A percentile compares a stretch with the other conserved stretches of the same genome.
These are phyloP conservation scores for Drosophila novamexicana DNA, from an alignment of 1,140 invertebrate species.

Conservation along the genomic window DNA sequence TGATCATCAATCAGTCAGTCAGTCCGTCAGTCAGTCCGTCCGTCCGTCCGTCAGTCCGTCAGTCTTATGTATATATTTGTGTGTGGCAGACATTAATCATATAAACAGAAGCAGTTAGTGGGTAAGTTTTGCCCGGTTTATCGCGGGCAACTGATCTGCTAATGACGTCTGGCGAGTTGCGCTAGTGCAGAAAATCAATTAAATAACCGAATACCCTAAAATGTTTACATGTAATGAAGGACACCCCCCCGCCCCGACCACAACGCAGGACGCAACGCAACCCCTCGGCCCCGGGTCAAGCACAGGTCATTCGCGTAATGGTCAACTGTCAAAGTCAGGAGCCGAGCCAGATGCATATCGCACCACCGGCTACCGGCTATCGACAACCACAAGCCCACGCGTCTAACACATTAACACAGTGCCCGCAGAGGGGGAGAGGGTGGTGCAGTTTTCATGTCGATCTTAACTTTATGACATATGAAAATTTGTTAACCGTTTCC, in stretches of 20 bases:
- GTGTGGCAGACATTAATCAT: conserved; percentile 11
- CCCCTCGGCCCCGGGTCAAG: neutral
- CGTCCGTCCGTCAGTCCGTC: neutral
- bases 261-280: conserved; percentile 12
- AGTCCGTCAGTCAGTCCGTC: neutral
- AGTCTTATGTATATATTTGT: neutral
- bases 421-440: neutral
- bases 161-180: conserved; percentile 43
- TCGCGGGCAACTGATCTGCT: conserved; percentile 40
- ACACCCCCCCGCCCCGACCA: conserved; percentile 7
- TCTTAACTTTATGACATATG: conserved; percentile 69
- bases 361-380: conserved; percentile 36
- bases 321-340: conserved; percentile 68
- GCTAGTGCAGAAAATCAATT: conserved; percentile 72
- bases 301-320: conserved; percentile 49
- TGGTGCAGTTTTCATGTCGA: conserved; percentile 51
- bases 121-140: conserved; percentile 11
- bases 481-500: conserved; percentile 32
- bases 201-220: conserved; percentile 57
- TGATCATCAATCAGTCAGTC: no score
- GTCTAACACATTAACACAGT: conserved; percentile 71
- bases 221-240: conserved; percentile 59
- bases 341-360: conserved; percentile 63
- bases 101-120: conserved; percentile 10
- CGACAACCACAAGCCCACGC: conserved; percentile 50